Conservation (phyloP, 53 echinoderm and acorn worm species). For the Actinopyga echinites region DNA sequence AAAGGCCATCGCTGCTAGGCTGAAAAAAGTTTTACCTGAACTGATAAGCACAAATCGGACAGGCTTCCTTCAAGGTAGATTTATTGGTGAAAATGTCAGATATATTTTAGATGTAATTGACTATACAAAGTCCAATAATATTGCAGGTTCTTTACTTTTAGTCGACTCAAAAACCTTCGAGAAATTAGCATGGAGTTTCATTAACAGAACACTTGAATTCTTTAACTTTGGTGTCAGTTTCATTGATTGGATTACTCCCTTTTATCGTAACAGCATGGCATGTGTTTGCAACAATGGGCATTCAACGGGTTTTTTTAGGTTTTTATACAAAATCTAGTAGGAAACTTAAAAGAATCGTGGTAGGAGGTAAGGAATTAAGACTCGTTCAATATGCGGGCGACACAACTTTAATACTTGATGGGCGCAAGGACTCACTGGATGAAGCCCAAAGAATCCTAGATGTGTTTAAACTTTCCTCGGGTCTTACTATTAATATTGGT, state of each 20-base stretch:
- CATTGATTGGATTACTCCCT: neutral
- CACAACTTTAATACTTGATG: neutral
- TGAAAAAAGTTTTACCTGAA: neutral
- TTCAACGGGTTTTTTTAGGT: neutral
- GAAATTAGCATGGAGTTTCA: neutral
- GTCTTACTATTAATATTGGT: neutral
- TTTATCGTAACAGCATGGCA: neutral
- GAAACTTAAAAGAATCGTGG: neutral
- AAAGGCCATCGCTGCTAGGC: neutral
- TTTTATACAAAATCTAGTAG: neutral
- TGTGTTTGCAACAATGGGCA: neutral
- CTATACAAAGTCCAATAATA: neutral
- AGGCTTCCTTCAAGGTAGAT: neutral
- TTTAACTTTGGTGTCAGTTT: constrained; percentile 1
- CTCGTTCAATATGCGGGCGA: neutral
- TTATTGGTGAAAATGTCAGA: constrained; percentile 2
- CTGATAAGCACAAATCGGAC: neutral
- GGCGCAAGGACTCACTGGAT: neutral
- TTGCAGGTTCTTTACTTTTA: neutral
- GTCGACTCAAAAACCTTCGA: neutral
- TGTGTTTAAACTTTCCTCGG: neutral
- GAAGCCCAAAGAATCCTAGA: neutral
- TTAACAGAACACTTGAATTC: neutral
- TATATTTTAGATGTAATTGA: neutral
- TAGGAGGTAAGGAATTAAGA: neutral